These are phyloP conservation scores for Sarcophaga caerulescens DNA, from an alignment of 2,888 invertebrate species.

Conservation along the genomic window DNA sequence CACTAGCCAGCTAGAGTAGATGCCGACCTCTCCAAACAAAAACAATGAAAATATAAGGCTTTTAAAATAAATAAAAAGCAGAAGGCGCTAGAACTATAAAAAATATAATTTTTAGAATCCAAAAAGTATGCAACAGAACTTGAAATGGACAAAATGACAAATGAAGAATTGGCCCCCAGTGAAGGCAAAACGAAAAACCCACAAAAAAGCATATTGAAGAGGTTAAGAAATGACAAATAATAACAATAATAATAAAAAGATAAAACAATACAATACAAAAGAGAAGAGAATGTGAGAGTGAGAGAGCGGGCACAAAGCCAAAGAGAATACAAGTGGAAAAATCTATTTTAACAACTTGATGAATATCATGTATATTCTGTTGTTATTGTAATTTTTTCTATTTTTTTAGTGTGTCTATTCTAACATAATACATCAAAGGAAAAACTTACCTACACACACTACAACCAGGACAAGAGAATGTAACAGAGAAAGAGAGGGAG, in stretches of 20 bases:
- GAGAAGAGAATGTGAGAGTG: slow-evolving; percentile 12
- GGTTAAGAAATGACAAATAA: slow-evolving; percentile 44
- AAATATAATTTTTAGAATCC: slow-evolving; percentile 32
- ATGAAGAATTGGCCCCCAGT: slow-evolving; percentile 20
- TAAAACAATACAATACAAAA: neutral
- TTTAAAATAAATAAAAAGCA: slow-evolving; percentile 19
- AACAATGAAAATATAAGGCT: slow-evolving; percentile 50
- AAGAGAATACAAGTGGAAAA: neutral
- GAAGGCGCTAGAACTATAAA: slow-evolving; percentile 53
- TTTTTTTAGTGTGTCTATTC: neutral
- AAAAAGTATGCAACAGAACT: slow-evolving; percentile 60
- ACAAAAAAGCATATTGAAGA: slow-evolving; percentile 51
- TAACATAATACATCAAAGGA: slow-evolving; percentile 27
- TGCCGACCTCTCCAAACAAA: slow-evolving; percentile 15
- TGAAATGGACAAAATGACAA: slow-evolving; percentile 6
- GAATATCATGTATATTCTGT: neutral
- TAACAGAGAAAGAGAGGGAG: too few relatives aligned
- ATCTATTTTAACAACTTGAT: slow-evolving; percentile 29
- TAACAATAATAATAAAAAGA: slow-evolving; percentile 19
- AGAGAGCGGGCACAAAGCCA: slow-evolving; percentile 5
- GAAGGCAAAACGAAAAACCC: slow-evolving; percentile 29
- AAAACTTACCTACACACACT: neutral
- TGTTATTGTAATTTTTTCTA: neutral
- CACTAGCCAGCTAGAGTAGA: neutral
- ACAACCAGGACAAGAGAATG: neutral